These are phyloP conservation scores for Cerastis rubricosa DNA, from an alignment of 2,888 invertebrate genomes.

Conservation along the genomic window DNA sequence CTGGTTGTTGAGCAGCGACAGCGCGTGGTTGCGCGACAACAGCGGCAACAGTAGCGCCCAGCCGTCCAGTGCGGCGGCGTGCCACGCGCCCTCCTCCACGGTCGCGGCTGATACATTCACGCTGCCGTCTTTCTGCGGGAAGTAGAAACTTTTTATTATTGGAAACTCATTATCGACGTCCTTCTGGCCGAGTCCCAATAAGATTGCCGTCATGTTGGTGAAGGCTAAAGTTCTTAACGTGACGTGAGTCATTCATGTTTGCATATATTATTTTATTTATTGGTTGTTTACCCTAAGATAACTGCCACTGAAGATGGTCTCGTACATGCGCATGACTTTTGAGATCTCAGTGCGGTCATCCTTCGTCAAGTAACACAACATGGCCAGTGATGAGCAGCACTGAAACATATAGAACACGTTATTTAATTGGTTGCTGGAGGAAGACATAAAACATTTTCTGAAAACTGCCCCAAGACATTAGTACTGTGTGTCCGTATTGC, in stretches of 20 bases:
- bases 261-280: not conserved
- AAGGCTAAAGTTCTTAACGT: too few species aligned
- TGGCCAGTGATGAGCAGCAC: conserved; percentile 96
- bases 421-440: not conserved
- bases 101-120: conserved; percentile 90
- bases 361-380: conserved; percentile 96
- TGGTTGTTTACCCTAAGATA: conserved; percentile 91
- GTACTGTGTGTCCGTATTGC: not conserved
- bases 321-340: conserved; percentile 94
- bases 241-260: not conserved
- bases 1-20: conserved; percentile 85
- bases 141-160: not conserved
- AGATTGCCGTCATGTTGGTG: not conserved
- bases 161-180: not conserved
- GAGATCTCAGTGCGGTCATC: conserved; percentile 94
- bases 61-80: conserved; percentile 96
- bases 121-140: conserved; percentile 93
- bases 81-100: conserved; percentile 92
- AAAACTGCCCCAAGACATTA: not conserved
- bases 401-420: conserved; percentile 79
- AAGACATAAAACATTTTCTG: not conserved
- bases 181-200: not conserved
- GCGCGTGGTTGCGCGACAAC: conserved; percentile 93
- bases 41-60: conserved; percentile 98
- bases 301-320: conserved; percentile 94